Evolutionary conservation across 2,888 invertebrate species (phyloP), one percentile per base, ranked within the genome.

Genomic region (Brenthis ino): DNA sequence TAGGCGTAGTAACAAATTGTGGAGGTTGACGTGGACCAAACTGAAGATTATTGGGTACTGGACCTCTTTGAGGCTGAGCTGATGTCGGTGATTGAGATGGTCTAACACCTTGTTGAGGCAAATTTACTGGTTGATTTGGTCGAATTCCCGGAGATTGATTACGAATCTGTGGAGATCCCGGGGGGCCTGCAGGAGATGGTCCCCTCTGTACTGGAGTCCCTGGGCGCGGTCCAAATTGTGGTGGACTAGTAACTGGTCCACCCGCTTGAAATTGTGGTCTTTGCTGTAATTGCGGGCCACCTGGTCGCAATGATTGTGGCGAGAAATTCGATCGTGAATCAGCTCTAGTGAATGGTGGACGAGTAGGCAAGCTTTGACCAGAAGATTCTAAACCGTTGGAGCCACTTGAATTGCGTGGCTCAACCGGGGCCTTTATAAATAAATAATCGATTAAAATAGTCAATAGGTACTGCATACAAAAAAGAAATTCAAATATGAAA

Each of bases 21-120:
- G 83, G 84, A 14, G 88, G 89, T 73, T 92, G 93, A 75, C 93
- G 85, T 11, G 94, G 93, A 64, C 92, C 94, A 73, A 92, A 92
- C 77, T 92, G 92, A 53, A 93, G 80, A 75, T 87, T 91, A 73
- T 86, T 91, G 53, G 94, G 94, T 64, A 90, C 89, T 73, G 88
- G 88, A 75, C 89, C 88, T 76, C 94, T 86, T 76, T 87, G 89
- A 20, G 83, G 83, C 70, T 86, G 89, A 20, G 79, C 74, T 58
- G 82, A 75, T 53, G 83, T 82, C 14, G 86, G 87, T 56, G 85
- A 83, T 68, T 87, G 89, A 48, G 82, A 69, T 24, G 86, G 86
- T 72, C 89, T 83, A 12, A 82, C 84, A 33, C 85, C 87, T 77
- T 85, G 87, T 68, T 86, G 89, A 56, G 85, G 84, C 60, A 81